These are phyloP conservation scores for Flabesymbios commensalis DNA, from an alignment of 2,888 invertebrate genomes.

Conservation along the genomic window DNA sequence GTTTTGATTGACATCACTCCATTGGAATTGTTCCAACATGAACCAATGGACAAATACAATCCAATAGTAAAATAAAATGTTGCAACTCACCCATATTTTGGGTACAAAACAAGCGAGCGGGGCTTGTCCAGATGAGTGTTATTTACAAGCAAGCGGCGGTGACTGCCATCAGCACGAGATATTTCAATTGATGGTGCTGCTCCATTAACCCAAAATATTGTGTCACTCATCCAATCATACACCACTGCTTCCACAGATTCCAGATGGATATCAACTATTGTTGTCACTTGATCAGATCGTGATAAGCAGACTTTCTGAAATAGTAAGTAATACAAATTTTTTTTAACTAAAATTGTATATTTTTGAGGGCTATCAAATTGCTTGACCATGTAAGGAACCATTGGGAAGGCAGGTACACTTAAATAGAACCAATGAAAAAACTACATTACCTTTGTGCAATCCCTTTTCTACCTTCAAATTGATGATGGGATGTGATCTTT, in stretches of 20 bases:
- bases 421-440: too few species aligned
- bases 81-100: slow-evolving; percentile 70
- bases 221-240: slow-evolving; percentile 84
- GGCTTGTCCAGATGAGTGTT: slow-evolving; percentile 70
- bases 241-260: slow-evolving; percentile 87
- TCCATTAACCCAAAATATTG: slow-evolving; percentile 82
- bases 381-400: too few species aligned
- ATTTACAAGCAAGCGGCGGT: slow-evolving; percentile 77
- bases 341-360: too few species aligned
- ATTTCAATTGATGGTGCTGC: slow-evolving; percentile 81
- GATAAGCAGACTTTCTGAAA: slow-evolving; percentile 65
- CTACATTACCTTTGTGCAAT: too few species aligned
- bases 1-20: too few species aligned
- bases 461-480: too few species aligned
- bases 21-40: too few species aligned
- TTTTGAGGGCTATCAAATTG: too few species aligned
- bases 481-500: too few species aligned
- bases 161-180: slow-evolving; percentile 75
- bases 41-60: slow-evolving; percentile 53
- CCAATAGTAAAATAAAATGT: neutral
- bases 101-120: slow-evolving; percentile 82
- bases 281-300: slow-evolving; percentile 69
- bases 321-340: too few species aligned
- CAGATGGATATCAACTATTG: slow-evolving; percentile 75
- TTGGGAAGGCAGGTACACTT: too few species aligned